phyloP scores from a whole-genome alignment of 2,113 vertebrate genomes.

The Corvus cornix region DNA sequence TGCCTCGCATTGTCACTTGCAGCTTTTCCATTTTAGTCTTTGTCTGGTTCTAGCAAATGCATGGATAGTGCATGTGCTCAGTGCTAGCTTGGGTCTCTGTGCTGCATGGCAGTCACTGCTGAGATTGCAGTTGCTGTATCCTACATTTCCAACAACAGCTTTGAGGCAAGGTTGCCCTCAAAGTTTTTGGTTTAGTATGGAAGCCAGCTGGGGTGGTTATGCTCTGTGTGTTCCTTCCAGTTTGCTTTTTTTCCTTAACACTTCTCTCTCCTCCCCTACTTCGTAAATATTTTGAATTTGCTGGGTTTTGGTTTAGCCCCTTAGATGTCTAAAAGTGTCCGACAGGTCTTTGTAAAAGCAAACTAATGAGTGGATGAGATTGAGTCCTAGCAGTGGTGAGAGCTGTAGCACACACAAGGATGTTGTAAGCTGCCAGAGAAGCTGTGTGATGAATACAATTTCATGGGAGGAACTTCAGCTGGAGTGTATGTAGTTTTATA shows the following conservation, averaged over 20 bases:
- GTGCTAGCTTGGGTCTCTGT: fast-evolving
- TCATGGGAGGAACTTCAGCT: neutral
- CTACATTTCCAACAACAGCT: neutral
- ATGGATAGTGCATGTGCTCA: neutral
- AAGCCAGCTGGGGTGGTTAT: neutral
- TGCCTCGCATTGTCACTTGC: fast-evolving
- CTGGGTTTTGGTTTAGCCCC: neutral
- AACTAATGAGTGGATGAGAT: neutral
- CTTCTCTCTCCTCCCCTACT: neutral
- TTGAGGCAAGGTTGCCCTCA: neutral
- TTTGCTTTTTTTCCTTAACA: neutral
- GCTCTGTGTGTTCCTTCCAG: neutral
- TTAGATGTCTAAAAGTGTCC: neutral
- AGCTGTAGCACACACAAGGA: neutral
- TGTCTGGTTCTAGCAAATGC: neutral
- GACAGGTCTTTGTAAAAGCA: neutral
- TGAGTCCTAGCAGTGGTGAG: neutral
- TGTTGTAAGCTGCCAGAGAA: neutral
- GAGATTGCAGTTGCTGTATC: neutral
- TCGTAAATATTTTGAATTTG: neutral
- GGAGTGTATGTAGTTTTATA: neutral
- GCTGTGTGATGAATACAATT: neutral
- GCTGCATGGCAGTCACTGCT: neutral
- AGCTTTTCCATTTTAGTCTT: neutral
- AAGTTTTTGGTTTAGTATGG: neutral